A percentile compares a stretch with the other conserved stretches of the same genome.
phyloP scores from a whole-genome alignment of 2,888 invertebrate species.

The Heliothis peltigera region DNA sequence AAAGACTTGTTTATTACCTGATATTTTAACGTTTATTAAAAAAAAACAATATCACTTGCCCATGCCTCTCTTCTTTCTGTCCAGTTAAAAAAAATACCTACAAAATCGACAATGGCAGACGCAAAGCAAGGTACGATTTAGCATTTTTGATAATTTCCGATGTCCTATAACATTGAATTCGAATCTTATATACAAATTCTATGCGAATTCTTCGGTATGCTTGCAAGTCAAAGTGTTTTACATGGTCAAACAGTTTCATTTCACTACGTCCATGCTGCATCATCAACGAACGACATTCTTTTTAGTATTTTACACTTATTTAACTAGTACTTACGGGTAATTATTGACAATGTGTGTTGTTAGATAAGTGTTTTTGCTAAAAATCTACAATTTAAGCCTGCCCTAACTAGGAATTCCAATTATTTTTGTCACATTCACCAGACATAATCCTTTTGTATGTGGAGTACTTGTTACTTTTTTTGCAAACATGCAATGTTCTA shows the following conservation, averaged over 20 bases:
- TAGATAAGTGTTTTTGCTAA: neutral
- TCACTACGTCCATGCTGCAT: slow-evolving; percentile 71
- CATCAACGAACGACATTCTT: slow-evolving; percentile 76
- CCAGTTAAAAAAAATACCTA: slow-evolving; percentile 56
- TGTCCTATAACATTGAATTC: slow-evolving; percentile 4
- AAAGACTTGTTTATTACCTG: neutral
- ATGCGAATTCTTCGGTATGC: neutral
- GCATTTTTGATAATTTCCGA: slow-evolving; percentile 53
- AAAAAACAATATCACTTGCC: neutral
- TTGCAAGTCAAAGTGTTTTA: neutral
- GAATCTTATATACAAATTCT: neutral
- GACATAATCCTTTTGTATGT: slow-evolving; percentile 15
- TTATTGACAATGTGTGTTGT: neutral
- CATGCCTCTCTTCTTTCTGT: slow-evolving; percentile 26
- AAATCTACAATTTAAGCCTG: neutral
- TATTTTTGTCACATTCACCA: slow-evolving; percentile 43
- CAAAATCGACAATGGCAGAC: slow-evolving; percentile 86
- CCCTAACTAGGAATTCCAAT: slow-evolving; percentile 1
- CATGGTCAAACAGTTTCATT: neutral
- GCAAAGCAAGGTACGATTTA: slow-evolving; percentile 85
- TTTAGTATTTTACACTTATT: slow-evolving; percentile 56
- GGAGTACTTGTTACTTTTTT: slow-evolving; percentile 30
- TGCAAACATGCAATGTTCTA: neutral
- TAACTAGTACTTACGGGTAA: slow-evolving; percentile 2
- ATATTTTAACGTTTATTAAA: neutral